phyloP scores from a whole-genome alignment of 2,888 invertebrate species.

The Pinctada fucata region DNA sequence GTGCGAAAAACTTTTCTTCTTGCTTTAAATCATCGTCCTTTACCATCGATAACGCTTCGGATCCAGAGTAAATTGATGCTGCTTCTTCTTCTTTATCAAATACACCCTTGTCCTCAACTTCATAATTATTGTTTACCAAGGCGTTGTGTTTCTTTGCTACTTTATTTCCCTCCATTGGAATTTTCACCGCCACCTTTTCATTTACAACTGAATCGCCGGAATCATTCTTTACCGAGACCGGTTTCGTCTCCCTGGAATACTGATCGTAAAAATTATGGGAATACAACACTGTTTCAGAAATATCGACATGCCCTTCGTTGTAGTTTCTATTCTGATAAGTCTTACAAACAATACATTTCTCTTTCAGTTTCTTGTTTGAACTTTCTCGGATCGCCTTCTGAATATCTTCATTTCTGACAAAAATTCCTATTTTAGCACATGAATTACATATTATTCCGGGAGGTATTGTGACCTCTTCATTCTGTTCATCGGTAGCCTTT shows the following conservation, averaged over 20 bases:
- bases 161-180: background rate
- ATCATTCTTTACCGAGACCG: background rate
- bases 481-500: too few species aligned
- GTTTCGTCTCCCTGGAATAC: slow-evolving; percentile 17
- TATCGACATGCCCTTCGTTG: background rate
- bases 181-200: background rate
- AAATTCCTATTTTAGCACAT: background rate
- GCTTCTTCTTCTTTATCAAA: background rate
- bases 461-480: too few species aligned
- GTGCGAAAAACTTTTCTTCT: too few species aligned
- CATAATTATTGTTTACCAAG: background rate
- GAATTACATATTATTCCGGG: background rate
- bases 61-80: background rate
- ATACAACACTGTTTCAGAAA: slow-evolving; percentile 1
- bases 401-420: background rate
- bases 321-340: background rate
- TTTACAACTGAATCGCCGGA: background rate
- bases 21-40: too few species aligned
- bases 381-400: background rate
- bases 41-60: too few species aligned
- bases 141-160: background rate
- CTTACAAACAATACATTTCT: slow-evolving; percentile 19
- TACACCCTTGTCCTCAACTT: background rate
- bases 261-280: slow-evolving; percentile 25
- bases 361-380: background rate